Conservation (phyloP, 2,797 vertebrate genomes). For the Hippocampus kuda region DNA sequence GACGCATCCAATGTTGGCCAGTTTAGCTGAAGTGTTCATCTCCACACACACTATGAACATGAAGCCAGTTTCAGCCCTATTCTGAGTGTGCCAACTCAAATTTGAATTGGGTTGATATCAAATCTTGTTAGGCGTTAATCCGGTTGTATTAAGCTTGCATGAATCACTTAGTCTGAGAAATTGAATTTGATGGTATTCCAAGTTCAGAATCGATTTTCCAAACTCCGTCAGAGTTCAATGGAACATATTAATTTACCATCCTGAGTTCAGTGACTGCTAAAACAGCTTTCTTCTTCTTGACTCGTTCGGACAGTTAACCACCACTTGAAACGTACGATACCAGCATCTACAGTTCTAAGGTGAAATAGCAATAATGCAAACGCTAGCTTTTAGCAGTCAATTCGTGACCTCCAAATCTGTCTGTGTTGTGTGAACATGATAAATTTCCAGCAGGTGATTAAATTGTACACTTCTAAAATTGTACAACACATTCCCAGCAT, state of each 20-base stretch:
- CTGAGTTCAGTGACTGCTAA: background rate
- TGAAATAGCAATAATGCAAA: background rate
- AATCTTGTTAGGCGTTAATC: background rate
- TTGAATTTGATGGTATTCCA: background rate
- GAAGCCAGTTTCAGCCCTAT: background rate
- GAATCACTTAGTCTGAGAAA: background rate
- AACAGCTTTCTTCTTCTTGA: background rate
- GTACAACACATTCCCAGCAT: background rate
- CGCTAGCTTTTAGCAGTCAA: background rate
- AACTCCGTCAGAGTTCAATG: background rate
- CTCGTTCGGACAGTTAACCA: background rate
- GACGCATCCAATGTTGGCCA: constrained; percentile 13
- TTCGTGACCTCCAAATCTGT: background rate
- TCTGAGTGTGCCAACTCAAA: background rate
- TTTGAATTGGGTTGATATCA: background rate
- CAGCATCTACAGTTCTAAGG: background rate
- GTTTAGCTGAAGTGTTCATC: constrained; percentile 7
- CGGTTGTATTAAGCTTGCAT: background rate
- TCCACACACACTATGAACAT: background rate
- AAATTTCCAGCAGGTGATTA: background rate
- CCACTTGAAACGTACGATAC: background rate
- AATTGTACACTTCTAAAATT: background rate
- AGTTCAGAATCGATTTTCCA: background rate
- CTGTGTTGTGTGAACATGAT: background rate
- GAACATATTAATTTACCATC: background rate